Evolutionary conservation across 2,113 vertebrate genomes (phyloP), one percentile per base, ranked within the genome.

Genomic region (Lonchura striata): DNA sequence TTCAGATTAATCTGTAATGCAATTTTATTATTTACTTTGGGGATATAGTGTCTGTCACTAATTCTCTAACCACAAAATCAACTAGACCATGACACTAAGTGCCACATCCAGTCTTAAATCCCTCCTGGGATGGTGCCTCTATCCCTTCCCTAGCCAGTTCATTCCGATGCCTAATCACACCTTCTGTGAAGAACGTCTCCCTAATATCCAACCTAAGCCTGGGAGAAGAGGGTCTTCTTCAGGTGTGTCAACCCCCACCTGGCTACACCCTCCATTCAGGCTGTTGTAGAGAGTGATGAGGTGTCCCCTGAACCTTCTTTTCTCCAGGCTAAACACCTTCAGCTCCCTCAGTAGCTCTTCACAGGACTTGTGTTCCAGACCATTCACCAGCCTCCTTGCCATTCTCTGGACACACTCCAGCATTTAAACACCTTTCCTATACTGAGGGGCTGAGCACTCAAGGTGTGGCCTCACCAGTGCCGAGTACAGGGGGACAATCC

Each of bases 241-340:
- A 39, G 39, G 39, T 39, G 39, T 8, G 39, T 8, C 0, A 1
- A 35, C 1, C 5, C 10, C 24, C 10, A 17, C 10, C 5, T 24
- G 20, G 7, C 8, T 30, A 24, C 7, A 49, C 0, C 3, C 15
- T 57, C 42, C 10, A 42, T 65, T 57, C 15, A 41, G 19, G 30
- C 3, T n/a, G 13, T 9, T 49, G 24, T 65, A 20, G n/a, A 24
- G 10, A 24, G 10, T 41, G 23, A 56, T n/a, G 23, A 27, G 6
- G 5, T 39, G 5, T 19, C 4, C 12, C 19, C 19, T 47, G 15
- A 64, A 3, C 18, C 28, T 60, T 60, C 23, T 25, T 8, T 37
- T 60, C 57, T 37, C n/a, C 35, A 60, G 57, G 23, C 23, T 37
- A 25, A 37, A 60, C 35, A 37, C 2, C 9, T 6, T 7, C 49